Conservation (phyloP, 2,888 invertebrate species). For the Phengaris alcon region DNA sequence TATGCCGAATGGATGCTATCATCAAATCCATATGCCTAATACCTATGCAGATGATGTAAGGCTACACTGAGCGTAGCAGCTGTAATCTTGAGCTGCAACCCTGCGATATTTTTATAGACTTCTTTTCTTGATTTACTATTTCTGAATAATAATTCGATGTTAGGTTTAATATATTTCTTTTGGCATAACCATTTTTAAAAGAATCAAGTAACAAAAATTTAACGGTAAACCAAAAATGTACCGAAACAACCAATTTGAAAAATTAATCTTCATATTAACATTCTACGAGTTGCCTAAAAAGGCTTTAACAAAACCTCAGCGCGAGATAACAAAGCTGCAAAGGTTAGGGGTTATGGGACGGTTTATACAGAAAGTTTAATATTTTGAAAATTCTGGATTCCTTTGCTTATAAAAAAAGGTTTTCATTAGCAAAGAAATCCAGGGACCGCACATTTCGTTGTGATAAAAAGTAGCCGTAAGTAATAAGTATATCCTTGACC, state of each 20-base stretch:
- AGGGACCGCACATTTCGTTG: no score
- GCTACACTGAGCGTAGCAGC: no score
- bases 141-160: background rate
- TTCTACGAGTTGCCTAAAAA: slow-evolving; percentile 12
- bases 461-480: no score
- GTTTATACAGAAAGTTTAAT: background rate
- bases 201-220: background rate
- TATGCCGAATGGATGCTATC: no score
- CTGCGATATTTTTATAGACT: no score
- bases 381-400: background rate
- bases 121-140: no score
- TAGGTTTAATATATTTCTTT: background rate
- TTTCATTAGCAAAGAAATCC: no score
- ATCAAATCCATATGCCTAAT: no score
- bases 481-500: no score
- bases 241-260: background rate
- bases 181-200: background rate
- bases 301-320: slow-evolving; percentile 1
- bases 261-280: slow-evolving; percentile 6
- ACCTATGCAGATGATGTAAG: no score
- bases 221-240: slow-evolving; percentile 9
- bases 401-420: background rate
- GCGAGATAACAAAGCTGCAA: background rate
- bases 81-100: no score
- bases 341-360: slow-evolving; percentile 2